Base-by-base conservation (phyloP, 2,888 invertebrate genomes). In the Ernsta delagoae region DNA sequence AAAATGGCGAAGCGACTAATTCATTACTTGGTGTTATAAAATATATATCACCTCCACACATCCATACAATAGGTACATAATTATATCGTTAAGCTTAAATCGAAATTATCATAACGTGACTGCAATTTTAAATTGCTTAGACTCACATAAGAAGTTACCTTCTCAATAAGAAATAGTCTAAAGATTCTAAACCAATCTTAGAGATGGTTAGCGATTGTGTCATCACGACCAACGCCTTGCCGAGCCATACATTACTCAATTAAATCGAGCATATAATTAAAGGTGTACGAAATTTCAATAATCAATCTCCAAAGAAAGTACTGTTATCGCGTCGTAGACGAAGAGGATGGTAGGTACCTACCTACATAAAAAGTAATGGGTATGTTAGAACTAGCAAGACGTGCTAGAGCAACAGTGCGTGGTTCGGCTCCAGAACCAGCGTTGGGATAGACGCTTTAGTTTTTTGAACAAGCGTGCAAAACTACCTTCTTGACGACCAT, bases 251-350 rank as follows among this genome's bases (percentile, higher is more conserved):
- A 89, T 89, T 85, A 88, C 88, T 87, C 85, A 88, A 91, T 91
- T 89, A 91, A 81, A 80, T 79, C 77, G 75, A 80, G 79, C 83
- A 77, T 86, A 78, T 87, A 89, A 91, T 90, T 90, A 90, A 85
- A 80, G 83, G 77, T 78, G 79, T 83, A 86, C 83, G 83, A 84
- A 85, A 84, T 86, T 78, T 86, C 84, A 86, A 88, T 90, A 90
- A 90, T 90, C 90, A 90, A 92, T 91, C 89, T 88, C 77, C 77
- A 78, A 79, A 76, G 89, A 90, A 90, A 91, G 91, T 90, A 87
- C 88, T 77, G 89, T 87, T 89, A 89, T 83, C 60, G 69, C 70
- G 60, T 50, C 50, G 5, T 60, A 66, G 66, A 66, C 65, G 84
- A 83, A 79, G 84, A 82, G 79, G 80, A 83, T 86, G 84, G 83